Evolutionary conservation across 1,140 invertebrate genomes (phyloP), one percentile per base, ranked within the genome.

Genomic region (Agraylea sexmaculata): DNA sequence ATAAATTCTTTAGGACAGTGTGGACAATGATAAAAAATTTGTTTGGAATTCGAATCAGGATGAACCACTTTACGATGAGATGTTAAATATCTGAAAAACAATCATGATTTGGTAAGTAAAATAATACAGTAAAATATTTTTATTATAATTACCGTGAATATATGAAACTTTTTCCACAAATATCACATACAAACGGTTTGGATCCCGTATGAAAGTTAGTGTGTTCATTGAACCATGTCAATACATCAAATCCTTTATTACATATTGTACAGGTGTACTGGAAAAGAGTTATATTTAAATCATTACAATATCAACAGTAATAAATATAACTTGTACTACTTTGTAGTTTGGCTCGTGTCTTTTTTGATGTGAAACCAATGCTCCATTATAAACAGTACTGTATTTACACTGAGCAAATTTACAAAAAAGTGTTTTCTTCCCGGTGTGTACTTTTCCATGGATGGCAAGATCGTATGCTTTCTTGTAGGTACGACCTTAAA

Each of bases 161-260:
- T 11, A 58, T 53, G 42, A 67, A 67, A 7, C 51, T 53, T 42
- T 64, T 59, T 0, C 58, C 58, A 36, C 64, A 67, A 25, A 62
- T 33, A 38, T 67, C 59, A 46, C 64, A 67, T 17, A 58, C 43
- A 48, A 62, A 66, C 1, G 59, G 55, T 46, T 61, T 57, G 19
- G 39, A 32, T 40, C 34, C 49, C 19, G 35, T 73, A 41, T 77
- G 73, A 19, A 66, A 66, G 13, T 66, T 53, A 20, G 66, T 54
- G 42, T 77, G 73, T 42, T 70, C 64, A 12, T 61, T 57, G 36
- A 57, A 58, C 43, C 59, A 57, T 0, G 57, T 61, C 22, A 54
- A 54, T 10, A 57, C 51, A 10, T 55, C 54, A 29, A 64, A 64
- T 11, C 55, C 56, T 40, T 64, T 64, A 13, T 55, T 49, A 41